Percentiles rank a stretch among this genome's conserved stretches.
phyloP scores from a whole-genome alignment of 2,113 vertebrate genomes.

The Trichomycterus rosablanca region DNA sequence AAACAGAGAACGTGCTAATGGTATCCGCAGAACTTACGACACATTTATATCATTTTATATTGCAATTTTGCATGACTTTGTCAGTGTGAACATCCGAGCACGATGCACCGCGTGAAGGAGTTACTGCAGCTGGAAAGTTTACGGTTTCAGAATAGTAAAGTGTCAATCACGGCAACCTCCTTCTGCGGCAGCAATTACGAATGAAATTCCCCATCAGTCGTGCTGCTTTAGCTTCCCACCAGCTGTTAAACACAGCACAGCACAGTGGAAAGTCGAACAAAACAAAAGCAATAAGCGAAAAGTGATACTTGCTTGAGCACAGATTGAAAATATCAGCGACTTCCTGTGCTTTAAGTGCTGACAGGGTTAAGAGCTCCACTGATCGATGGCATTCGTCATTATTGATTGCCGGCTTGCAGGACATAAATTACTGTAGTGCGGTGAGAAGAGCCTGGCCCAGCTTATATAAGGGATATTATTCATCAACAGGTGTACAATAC shows the following conservation, averaged over 20 bases:
- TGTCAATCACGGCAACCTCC: slow-evolving; percentile 7
- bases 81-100: neutral
- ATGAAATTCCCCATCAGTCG: neutral
- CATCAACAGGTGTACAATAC: slow-evolving; percentile 10
- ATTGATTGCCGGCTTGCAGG: neutral
- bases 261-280: slow-evolving; percentile 2
- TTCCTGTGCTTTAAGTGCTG: neutral
- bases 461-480: slow-evolving; percentile 11
- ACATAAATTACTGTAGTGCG: slow-evolving; percentile 1
- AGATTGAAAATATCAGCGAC: slow-evolving; percentile 1
- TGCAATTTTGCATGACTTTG: no score
- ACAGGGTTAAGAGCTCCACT: neutral
- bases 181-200: slow-evolving; percentile 11
- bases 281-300: neutral
- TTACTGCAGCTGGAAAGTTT: neutral
- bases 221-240: neutral
- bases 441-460: neutral
- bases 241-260: slow-evolving; percentile 1
- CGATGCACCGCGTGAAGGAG: neutral
- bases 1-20: no score
- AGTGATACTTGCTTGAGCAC: neutral
- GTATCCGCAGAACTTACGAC: no score
- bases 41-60: no score
- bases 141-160: slow-evolving; percentile 5
- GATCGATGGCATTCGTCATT: slow-evolving; percentile 9